phyloP scores from a whole-genome alignment of 2,888 invertebrate species.

The Cheilosia grossa region DNA sequence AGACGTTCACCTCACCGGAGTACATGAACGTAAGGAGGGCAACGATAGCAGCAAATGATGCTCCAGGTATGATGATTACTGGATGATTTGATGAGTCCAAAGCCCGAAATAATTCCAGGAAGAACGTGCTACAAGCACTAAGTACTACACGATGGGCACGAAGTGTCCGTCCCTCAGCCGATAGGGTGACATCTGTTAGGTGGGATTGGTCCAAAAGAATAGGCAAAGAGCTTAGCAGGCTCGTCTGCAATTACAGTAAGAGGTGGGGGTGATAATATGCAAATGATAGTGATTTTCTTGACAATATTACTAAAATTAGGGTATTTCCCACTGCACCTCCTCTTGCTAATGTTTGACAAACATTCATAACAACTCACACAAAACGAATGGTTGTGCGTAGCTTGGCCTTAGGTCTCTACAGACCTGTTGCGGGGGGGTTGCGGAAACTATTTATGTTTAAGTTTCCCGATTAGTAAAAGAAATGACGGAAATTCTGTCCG shows the following conservation, averaged over 20 bases:
- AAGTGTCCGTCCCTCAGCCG: slow-evolving; percentile 92
- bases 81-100: slow-evolving; percentile 82
- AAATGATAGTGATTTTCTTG: too few species aligned
- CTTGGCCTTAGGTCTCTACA: too few species aligned
- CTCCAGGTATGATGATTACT: slow-evolving; percentile 83
- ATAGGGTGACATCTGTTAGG: slow-evolving; percentile 93
- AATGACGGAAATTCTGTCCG: too few species aligned
- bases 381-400: too few species aligned
- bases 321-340: too few species aligned
- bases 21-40: slow-evolving; percentile 94
- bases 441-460: too few species aligned
- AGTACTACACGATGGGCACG: slow-evolving; percentile 93
- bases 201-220: slow-evolving; percentile 91
- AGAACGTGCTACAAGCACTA: slow-evolving; percentile 95
- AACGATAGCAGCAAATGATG: slow-evolving; percentile 83
- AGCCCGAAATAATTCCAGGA: slow-evolving; percentile 90
- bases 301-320: too few species aligned
- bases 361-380: too few species aligned
- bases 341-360: too few species aligned
- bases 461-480: too few species aligned
- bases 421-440: too few species aligned
- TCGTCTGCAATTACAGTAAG: slow-evolving; percentile 84
- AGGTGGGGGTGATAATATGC: too few species aligned
- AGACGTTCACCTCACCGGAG: slow-evolving; percentile 93
- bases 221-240: slow-evolving; percentile 90